Percentiles rank a stretch among this genome's conserved stretches.
These are phyloP conservation scores for Pseudorhiza aurosa DNA, from an alignment of 30 jellyfish, hydroid and myxozoan species.

Conservation along the genomic window DNA sequence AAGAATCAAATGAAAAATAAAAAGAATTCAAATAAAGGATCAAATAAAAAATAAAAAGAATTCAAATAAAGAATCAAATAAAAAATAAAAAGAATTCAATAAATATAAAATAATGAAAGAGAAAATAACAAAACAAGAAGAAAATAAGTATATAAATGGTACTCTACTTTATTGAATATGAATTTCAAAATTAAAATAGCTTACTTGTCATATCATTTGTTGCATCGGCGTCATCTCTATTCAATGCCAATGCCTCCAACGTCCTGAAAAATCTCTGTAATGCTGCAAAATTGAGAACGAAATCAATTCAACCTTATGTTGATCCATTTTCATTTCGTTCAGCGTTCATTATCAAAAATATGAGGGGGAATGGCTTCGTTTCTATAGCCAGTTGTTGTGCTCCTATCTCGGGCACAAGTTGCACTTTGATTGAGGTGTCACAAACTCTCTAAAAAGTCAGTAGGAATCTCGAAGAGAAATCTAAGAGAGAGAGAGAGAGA, in stretches of 20 bases:
- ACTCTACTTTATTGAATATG: neutral
- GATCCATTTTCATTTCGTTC: too few species aligned
- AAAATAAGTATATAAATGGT: too few species aligned
- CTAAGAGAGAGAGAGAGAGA: too few species aligned
- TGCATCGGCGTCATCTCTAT: constrained; percentile 86
- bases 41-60: neutral
- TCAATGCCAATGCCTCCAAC: constrained; percentile 87
- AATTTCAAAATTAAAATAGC: neutral
- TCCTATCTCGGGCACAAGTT: too few species aligned
- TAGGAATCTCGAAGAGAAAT: too few species aligned
- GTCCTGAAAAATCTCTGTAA: constrained; percentile 82
- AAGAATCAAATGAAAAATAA: neutral
- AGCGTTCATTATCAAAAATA: too few species aligned
- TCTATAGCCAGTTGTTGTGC: too few species aligned
- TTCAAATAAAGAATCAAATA: neutral
- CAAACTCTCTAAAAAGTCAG: too few species aligned
- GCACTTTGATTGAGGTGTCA: too few species aligned
- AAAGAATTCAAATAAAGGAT: neutral
- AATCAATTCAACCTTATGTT: too few species aligned
- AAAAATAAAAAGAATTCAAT: neutral
- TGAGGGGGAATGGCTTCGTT: too few species aligned
- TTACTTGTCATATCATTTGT: constrained; percentile 67
- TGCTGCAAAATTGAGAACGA: neutral
- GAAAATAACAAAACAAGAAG: too few species aligned
- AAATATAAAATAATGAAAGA: neutral